These are phyloP conservation scores for Amphipyra berbera DNA, from an alignment of 2,888 invertebrate species.

Conservation along the genomic window DNA sequence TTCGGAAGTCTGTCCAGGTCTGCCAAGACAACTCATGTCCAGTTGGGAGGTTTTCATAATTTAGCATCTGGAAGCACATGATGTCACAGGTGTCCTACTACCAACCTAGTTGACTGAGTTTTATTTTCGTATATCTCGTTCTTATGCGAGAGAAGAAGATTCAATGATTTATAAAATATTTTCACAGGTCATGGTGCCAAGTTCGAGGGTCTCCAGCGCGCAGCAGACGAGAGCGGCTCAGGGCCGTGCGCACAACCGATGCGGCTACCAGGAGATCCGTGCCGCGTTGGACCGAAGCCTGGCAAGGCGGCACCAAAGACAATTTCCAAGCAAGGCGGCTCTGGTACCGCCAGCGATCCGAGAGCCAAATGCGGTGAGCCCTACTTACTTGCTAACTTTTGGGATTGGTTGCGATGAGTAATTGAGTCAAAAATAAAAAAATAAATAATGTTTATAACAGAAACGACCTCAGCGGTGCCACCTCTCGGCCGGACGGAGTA, in stretches of 20 bases:
- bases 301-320: constrained; percentile 73
- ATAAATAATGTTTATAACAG: constrained; percentile 58
- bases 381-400: background rate
- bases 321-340: constrained; percentile 78
- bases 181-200: constrained; percentile 86
- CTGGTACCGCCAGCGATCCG: constrained; percentile 66
- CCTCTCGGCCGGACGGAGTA: constrained; percentile 91
- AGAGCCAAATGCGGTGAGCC: constrained; percentile 81
- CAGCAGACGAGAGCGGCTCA: constrained; percentile 87
- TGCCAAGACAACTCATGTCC: too few species aligned
- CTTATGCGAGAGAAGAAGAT: too few species aligned
- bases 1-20: too few species aligned
- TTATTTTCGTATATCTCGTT: too few species aligned
- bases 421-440: too few species aligned
- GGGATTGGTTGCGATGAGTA: too few species aligned
- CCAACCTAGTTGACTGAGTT: too few species aligned
- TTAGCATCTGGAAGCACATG: too few species aligned
- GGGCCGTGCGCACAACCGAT: constrained; percentile 90
- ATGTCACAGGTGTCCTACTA: too few species aligned
- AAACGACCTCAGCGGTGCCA: constrained; percentile 80
- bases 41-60: too few species aligned
- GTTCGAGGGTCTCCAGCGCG: constrained; percentile 89
- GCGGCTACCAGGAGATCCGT: constrained; percentile 90
- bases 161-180: background rate
- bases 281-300: constrained; percentile 86